Evolutionary conservation across 1,140 invertebrate species (phyloP), one percentile per base, ranked within the genome.

Genomic region (Drosophila orosa): DNA sequence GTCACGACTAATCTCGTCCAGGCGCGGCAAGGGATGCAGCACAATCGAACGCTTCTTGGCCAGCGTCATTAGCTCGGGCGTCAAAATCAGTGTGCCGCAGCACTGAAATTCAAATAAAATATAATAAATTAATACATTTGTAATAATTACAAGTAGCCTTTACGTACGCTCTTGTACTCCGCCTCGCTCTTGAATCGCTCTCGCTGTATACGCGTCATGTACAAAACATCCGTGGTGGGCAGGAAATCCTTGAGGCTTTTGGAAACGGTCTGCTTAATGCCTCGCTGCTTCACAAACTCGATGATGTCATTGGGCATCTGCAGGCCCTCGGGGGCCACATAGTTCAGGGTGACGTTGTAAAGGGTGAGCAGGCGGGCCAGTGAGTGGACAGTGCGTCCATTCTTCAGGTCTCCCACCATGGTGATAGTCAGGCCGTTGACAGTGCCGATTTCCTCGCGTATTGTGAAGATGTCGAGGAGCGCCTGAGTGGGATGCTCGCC

Each of bases 401-500:
- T 97, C 91, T 99, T 99, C 71, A 99, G 93, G 93, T 99, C 99
- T 9, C 99, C 99, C 48, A 99, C 94, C 95, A 98, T 96, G 6
- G 97, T 98, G 50, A 98, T 97, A 0, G 97, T 99, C 3, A 99
- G 93, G 0, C 97, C 97, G 91, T 99, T 99, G 0, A 99, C 98
- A 0, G 98, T 99, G 69, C 98, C 98, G 74, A 99, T 98, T 93
- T 99, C 99, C 93, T 99, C 98, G 89, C 98, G 94, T 78, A 99
- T 99, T 17, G 99, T 99, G 90, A 99, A 99, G 8, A 99, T 95
- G 92, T 99, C 99, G 2, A 99, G 93, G 15, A 99, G 92, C 0
- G 99, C 99, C 93, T 99, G 99, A 0, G 98, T 99, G 1, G 99
- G 99, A 93, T 99, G 99, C 93, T 99, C 98, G 0, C 99, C 99